Evolutionary conservation across 2,797 vertebrate species (phyloP), one percentile per base, ranked within the genome.

Genomic region (Onychomys arenicola): DNA sequence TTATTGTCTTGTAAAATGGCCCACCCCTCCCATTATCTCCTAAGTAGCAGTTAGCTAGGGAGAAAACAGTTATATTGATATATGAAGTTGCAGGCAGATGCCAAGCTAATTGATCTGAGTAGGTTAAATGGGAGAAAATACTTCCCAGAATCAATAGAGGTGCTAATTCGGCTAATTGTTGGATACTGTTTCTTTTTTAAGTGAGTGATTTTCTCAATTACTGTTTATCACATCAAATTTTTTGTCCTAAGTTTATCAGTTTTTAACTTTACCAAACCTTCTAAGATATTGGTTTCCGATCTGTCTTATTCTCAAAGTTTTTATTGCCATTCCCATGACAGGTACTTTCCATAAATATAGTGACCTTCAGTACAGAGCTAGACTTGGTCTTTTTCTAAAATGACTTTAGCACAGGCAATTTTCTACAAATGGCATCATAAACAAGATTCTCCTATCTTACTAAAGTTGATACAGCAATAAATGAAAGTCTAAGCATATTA

Each of bases 51-150:
- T 98, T 98, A 98, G 97, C 96, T 98, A 93, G 84, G 95, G 96
- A 98, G 97, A 97, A 98, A 98, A 98, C 96, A 93, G 97, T 98
- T 98, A 94, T 97, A 98, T 97, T 98, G 98, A 98, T 98, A 97
- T 97, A 98, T 97, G 98, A 98, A 98, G 97, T 98, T 98, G 88
- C 97, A 98, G 98, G 97, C 98, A 98, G 98, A 98, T 98, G 98
- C 97, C 98, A 98, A 97, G 97, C 96, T 98, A 98, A 98, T 97
- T 97, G 97, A 98, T 98, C 98, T 97, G 97, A 98, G 96, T 97
- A 98, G 98, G 98, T 98, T 97, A 98, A 97, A 98, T 98, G 98
- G 97, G 97, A 96, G 98, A 98, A 98, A 98, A 98, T 97, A 98
- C 98, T 98, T 98, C 96, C 77, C 98, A 98, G 97, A 98, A 98